Evolutionary conservation across 2,113 vertebrate species (phyloP).

Genomic region (Pithys albifrons): DNA sequence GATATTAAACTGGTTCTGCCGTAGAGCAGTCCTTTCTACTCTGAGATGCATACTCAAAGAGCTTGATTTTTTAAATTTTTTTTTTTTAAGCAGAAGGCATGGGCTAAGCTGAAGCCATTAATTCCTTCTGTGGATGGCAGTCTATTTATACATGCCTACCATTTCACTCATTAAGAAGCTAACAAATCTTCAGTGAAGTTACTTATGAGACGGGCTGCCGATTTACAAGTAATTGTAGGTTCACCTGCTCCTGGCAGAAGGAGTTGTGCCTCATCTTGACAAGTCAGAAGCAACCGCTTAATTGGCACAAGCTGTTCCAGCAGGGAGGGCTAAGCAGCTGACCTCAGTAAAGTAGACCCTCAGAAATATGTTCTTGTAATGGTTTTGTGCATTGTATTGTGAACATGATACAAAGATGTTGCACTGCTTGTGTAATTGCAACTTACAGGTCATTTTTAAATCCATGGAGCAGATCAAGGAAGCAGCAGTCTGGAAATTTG

Average conservation of each 20-base stretch:
- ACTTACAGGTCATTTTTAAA: neutral
- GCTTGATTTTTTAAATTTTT: neutral
- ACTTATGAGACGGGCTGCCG: slow-evolving; percentile 45
- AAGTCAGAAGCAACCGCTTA: slow-evolving; percentile 24
- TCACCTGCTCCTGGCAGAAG: neutral
- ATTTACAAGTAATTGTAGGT: slow-evolving; percentile 47
- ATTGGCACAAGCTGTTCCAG: slow-evolving; percentile 3
- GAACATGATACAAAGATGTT: neutral
- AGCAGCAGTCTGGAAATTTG: neutral
- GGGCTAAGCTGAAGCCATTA: neutral
- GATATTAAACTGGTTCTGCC: slow-evolving; percentile 9
- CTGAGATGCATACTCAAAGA: neutral
- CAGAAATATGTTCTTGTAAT: neutral
- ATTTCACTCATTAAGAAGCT: slow-evolving; percentile 24
- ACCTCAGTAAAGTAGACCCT: neutral
- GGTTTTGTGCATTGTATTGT: neutral
- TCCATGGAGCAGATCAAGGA: neutral
- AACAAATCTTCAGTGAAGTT: slow-evolving; percentile 42
- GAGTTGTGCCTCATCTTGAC: neutral
- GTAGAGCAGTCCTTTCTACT: neutral
- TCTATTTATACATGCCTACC: slow-evolving; percentile 25
- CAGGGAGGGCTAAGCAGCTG: neutral
- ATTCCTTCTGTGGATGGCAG: neutral
- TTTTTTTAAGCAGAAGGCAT: neutral
- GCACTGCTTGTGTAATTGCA: neutral